phyloP scores from a whole-genome alignment of 2,113 vertebrate species.

The Vimba vimba region DNA sequence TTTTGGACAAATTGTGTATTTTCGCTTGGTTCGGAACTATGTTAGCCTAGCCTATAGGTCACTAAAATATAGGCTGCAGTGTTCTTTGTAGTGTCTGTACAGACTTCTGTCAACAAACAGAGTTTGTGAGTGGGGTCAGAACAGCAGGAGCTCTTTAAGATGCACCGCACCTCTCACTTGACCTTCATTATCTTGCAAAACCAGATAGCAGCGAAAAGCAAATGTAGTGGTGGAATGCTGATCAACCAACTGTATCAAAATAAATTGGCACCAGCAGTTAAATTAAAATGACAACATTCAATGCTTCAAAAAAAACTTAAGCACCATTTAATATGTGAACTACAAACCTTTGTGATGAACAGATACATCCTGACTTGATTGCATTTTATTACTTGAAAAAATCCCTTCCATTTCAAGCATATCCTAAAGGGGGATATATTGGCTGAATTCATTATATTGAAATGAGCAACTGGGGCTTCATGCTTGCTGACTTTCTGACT shows the following conservation, averaged over 20 bases:
- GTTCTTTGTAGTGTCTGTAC: neutral
- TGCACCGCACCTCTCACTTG: conserved; percentile 49
- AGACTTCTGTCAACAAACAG: neutral
- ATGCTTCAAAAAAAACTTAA: conserved; percentile 1
- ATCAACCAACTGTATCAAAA: conserved; percentile 50
- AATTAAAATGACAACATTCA: conserved; percentile 45
- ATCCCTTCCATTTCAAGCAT: neutral
- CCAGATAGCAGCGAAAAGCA: conserved; percentile 23
- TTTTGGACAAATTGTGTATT: too few relatives aligned
- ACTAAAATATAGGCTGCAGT: neutral
- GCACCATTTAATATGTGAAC: neutral
- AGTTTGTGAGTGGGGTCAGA: conserved; percentile 25
- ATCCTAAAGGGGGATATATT: conserved; percentile 16
- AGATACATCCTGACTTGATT: neutral
- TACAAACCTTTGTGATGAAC: neutral
- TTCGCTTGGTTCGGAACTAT: too few relatives aligned
- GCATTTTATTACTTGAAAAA: neutral
- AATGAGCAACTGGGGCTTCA: conserved; percentile 1
- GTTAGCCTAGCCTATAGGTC: neutral
- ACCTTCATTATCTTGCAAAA: conserved; percentile 53
- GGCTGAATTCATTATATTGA: neutral
- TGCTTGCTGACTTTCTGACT: conserved; percentile 16
- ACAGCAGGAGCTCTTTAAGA: conserved; percentile 52
- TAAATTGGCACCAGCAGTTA: conserved; percentile 45
- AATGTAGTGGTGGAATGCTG: conserved; percentile 44